Percentiles rank a stretch among this genome's conserved stretches.
phyloP scores from a whole-genome alignment of 2,888 invertebrate genomes.

The Erynnis tages region DNA sequence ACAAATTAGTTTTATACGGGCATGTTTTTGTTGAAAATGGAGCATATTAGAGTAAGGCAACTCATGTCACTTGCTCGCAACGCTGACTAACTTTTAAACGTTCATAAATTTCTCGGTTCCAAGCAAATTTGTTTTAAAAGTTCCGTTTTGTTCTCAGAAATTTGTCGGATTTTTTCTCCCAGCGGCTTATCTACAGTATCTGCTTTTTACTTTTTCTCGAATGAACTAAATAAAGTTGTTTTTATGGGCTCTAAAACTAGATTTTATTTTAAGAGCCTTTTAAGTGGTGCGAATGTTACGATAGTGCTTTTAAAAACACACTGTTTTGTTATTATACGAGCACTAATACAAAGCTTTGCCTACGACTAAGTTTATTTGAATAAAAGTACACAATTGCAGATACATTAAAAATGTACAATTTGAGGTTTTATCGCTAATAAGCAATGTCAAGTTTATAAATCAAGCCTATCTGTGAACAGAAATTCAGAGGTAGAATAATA shows the following conservation, averaged over 20 bases:
- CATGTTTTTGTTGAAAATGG: slow-evolving; percentile 25
- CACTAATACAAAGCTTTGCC: no score
- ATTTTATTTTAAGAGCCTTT: no score
- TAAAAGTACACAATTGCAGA: no score
- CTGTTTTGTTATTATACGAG: no score
- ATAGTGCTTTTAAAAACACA: no score
- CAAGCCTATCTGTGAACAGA: no score
- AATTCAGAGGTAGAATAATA: no score
- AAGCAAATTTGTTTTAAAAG: slow-evolving; percentile 28
- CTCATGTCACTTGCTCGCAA: slow-evolving; percentile 27
- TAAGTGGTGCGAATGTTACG: no score
- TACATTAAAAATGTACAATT: no score
- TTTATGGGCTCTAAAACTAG: slow-evolving; percentile 11
- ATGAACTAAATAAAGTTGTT: slow-evolving; percentile 16
- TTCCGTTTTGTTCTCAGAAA: slow-evolving; percentile 24
- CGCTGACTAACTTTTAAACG: slow-evolving; percentile 30
- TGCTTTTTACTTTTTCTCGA: slow-evolving; percentile 18
- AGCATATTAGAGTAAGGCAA: slow-evolving; percentile 17
- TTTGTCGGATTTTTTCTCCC: slow-evolving; percentile 16
- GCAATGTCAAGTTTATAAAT: no score
- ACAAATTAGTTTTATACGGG: slow-evolving; percentile 30
- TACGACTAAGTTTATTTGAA: no score
- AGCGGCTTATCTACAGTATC: slow-evolving; percentile 21
- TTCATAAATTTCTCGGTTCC: slow-evolving; percentile 29
- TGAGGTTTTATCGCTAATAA: no score